phyloP scores from a whole-genome alignment of 2,888 invertebrate species.

The Cryptus viduatorius region DNA sequence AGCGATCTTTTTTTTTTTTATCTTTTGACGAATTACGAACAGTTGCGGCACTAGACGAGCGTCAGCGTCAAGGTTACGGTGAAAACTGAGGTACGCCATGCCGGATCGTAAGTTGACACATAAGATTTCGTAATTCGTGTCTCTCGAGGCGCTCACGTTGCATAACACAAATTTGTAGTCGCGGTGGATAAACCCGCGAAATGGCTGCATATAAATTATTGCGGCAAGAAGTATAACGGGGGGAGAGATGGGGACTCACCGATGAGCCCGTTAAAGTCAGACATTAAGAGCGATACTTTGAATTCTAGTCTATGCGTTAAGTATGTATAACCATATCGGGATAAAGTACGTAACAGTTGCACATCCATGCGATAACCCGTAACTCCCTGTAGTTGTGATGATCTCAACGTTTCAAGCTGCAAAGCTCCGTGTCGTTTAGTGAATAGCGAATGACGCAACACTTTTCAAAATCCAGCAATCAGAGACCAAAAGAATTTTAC shows the following conservation, averaged over 20 bases:
- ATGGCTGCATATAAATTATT: conserved; percentile 61
- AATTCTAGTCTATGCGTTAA: conserved; percentile 23
- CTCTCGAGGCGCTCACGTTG: conserved; percentile 29
- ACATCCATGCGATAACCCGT: not conserved
- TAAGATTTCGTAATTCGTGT: conserved; percentile 60
- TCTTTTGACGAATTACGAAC: not conserved
- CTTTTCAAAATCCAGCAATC: not conserved
- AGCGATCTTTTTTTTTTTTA: conserved; percentile 9
- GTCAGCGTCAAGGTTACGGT: conserved; percentile 17
- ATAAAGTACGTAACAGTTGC: conserved; percentile 23
- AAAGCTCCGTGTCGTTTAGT: not conserved
- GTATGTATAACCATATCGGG: conserved; percentile 11
- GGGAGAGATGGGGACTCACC: conserved; percentile 4
- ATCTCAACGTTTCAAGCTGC: not conserved
- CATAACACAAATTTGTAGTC: conserved; percentile 62
- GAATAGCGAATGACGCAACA: conserved; percentile 37
- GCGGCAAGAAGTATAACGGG: conserved; percentile 33
- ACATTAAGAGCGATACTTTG: conserved; percentile 29
- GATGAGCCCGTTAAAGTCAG: not conserved
- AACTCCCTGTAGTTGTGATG: not conserved
- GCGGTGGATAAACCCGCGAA: conserved; percentile 47
- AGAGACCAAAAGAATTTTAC: not conserved
- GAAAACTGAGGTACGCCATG: conserved; percentile 4
- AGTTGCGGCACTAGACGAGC: not conserved
- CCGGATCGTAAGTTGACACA: conserved; percentile 37